These are phyloP conservation scores for Andrena trimmerana DNA, from an alignment of 2,888 invertebrate genomes.

Conservation along the genomic window DNA sequence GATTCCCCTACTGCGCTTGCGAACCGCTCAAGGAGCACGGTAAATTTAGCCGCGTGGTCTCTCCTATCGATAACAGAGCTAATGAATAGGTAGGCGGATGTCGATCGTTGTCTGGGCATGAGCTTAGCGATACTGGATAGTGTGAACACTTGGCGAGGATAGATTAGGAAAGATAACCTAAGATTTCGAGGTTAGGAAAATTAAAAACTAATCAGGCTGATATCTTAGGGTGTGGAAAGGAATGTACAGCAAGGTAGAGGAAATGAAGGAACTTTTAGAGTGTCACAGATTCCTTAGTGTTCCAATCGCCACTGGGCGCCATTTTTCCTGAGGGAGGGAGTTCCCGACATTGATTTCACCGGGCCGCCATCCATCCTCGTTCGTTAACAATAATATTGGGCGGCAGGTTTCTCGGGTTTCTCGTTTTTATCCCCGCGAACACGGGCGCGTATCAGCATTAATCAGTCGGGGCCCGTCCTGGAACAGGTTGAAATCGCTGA, in stretches of 20 bases:
- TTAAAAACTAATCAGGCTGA: background rate
- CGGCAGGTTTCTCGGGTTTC: slow-evolving; percentile 10
- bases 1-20: slow-evolving; percentile 41
- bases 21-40: slow-evolving; percentile 27
- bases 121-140: slow-evolving; percentile 5
- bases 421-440: slow-evolving; percentile 17
- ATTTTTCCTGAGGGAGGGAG: background rate
- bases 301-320: background rate
- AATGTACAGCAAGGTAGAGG: background rate
- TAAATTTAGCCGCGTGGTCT: slow-evolving; percentile 54
- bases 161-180: background rate
- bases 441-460: slow-evolving; percentile 36
- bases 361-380: slow-evolving; percentile 1
- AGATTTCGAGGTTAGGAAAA: background rate
- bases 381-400: slow-evolving; percentile 34
- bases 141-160: background rate
- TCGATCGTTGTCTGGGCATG: slow-evolving; percentile 19
- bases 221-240: background rate
- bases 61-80: slow-evolving; percentile 53
- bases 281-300: background rate
- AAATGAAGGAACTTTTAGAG: background rate
- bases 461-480: slow-evolving; percentile 22
- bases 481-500: slow-evolving; percentile 44
- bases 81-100: slow-evolving; percentile 56
- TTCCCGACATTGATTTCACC: background rate